A percentile compares a stretch with the other conserved stretches of the same genome.
Evolutionary conservation across 92 coral and sea anemone genomes (phyloP).

Genomic region (Porites evermanni): DNA sequence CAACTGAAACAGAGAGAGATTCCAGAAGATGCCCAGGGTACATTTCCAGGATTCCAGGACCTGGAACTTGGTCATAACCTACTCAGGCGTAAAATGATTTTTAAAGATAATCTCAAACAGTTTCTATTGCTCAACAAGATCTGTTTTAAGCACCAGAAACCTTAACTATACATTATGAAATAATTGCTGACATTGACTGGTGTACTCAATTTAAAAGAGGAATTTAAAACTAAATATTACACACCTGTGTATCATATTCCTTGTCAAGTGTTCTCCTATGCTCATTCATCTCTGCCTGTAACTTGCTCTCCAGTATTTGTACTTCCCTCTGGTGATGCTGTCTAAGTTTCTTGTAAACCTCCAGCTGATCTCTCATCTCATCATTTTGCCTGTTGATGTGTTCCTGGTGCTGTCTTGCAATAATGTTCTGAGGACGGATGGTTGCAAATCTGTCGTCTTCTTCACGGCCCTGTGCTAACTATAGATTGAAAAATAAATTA

Average conservation of each 20-base stretch:
- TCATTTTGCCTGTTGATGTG: constrained; percentile 83
- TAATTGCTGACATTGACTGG: too few species aligned
- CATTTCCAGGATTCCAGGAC: too few species aligned
- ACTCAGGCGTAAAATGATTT: too few species aligned
- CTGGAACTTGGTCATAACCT: too few species aligned
- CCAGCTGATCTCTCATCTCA: constrained; percentile 92
- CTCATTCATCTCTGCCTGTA: constrained; percentile 95
- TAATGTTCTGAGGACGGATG: constrained; percentile 96
- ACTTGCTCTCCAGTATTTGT: constrained; percentile 80
- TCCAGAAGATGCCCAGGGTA: too few species aligned
- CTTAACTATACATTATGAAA: too few species aligned
- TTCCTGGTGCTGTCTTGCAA: constrained; percentile 90
- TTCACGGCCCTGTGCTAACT: constrained; percentile 69
- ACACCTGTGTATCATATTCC: constrained; percentile 94
- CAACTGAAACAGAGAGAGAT: too few species aligned
- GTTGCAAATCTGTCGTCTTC: constrained; percentile 98
- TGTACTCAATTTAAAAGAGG: too few species aligned
- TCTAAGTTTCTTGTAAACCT: constrained; percentile 94
- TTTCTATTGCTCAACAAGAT: too few species aligned
- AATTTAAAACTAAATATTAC: neutral
- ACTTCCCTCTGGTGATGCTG: constrained; percentile 94
- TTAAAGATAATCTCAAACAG: too few species aligned
- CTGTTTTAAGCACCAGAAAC: too few species aligned
- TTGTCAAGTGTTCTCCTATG: constrained; percentile 90
- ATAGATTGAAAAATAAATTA: neutral